Evolutionary conservation across 2,113 vertebrate species (phyloP).

Genomic region (Cyanoliseus patagonus): DNA sequence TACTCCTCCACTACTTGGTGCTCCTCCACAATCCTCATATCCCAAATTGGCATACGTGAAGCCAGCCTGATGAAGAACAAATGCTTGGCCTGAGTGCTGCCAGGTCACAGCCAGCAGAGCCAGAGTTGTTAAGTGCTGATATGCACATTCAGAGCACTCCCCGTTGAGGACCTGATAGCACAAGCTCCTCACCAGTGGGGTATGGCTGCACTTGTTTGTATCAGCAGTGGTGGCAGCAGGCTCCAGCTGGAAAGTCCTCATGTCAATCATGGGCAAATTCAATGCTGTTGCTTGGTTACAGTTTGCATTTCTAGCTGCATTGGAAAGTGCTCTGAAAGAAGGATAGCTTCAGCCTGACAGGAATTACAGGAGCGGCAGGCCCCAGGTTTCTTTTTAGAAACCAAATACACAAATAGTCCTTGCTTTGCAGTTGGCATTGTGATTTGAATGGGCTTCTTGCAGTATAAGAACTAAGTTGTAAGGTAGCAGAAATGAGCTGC

Average conservation of each 20-base stretch:
- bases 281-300: conserved; percentile 50
- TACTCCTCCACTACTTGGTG: background rate
- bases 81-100: accelerated
- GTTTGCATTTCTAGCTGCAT: background rate
- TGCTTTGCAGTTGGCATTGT: background rate
- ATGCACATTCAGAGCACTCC: accelerated
- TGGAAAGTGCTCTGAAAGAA: conserved; percentile 27
- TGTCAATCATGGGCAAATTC: background rate
- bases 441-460: background rate
- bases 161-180: accelerated
- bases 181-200: accelerated
- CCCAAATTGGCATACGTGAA: accelerated
- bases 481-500: background rate
- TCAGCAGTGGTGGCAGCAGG: background rate
- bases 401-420: background rate
- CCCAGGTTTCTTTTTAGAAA: background rate
- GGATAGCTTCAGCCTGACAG: conserved; percentile 21
- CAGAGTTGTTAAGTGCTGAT: accelerated
- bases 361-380: background rate
- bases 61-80: accelerated
- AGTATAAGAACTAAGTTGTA: background rate
- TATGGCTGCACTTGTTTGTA: background rate
- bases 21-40: accelerated
- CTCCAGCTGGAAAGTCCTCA: background rate
- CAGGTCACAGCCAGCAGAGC: background rate